Conservation (phyloP, 1,140 invertebrate genomes). For the Drosophila nannoptera region DNA sequence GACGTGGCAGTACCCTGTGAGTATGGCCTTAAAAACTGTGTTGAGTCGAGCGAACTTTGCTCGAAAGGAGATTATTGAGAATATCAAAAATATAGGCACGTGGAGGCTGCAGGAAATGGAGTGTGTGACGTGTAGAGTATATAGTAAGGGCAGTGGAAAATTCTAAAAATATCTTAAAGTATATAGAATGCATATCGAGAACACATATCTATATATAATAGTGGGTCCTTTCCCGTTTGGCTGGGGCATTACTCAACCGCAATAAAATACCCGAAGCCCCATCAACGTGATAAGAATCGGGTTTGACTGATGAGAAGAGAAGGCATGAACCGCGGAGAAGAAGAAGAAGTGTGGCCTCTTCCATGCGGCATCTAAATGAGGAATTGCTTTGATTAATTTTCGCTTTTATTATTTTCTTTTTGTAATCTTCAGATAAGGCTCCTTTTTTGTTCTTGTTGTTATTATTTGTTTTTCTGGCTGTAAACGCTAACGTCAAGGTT, state of each 20-base stretch:
- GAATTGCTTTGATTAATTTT: conserved; percentile 27
- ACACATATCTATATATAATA: no score
- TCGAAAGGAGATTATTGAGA: no score
- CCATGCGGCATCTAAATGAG: background rate
- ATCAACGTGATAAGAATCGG: conserved; percentile 48
- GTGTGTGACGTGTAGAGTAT: no score
- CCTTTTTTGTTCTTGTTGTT: background rate
- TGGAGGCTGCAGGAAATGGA: no score
- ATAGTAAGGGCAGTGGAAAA: no score
- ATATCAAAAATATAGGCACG: no score
- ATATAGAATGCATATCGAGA: no score
- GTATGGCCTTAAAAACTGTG: background rate
- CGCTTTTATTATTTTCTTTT: background rate
- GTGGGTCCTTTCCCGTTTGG: background rate
- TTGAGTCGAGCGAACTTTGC: background rate
- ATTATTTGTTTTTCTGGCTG: conserved; percentile 9
- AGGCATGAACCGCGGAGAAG: conserved; percentile 10
- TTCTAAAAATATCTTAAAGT: no score
- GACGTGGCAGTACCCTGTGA: conserved; percentile 12
- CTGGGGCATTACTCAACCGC: background rate
- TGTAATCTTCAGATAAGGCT: conserved; percentile 23
- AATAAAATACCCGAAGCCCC: conserved; percentile 20
- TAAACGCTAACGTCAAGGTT: conserved; percentile 30
- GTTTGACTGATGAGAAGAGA: conserved; percentile 11
- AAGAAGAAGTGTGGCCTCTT: conserved; percentile 16